These are phyloP conservation scores for Sylvilagus bachmani DNA, from an alignment of 2,113 vertebrate species.

Conservation along the genomic window DNA sequence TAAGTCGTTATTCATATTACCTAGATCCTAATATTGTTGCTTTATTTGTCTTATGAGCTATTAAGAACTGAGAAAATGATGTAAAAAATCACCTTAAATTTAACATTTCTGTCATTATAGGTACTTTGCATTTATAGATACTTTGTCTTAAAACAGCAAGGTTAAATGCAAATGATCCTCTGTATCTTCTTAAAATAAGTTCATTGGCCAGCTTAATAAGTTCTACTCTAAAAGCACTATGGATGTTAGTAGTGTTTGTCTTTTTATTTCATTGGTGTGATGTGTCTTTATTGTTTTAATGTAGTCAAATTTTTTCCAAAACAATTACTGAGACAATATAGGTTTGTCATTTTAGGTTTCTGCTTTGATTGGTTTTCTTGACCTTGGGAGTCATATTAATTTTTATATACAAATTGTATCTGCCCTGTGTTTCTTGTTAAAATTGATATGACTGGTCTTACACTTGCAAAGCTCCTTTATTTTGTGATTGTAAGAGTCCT, in stretches of 20 bases:
- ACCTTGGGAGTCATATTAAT: conserved; percentile 22
- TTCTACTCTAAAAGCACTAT: conserved; percentile 34
- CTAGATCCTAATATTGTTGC: background rate
- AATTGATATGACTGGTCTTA: background rate
- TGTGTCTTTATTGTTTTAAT: conserved; percentile 22
- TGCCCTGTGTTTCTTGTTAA: conserved; percentile 43
- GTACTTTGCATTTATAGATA: background rate
- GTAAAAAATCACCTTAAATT: background rate
- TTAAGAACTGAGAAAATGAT: conserved; percentile 25
- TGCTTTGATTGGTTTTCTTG: conserved; percentile 16
- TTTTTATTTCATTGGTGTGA: conserved; percentile 18
- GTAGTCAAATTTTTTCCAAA: conserved; percentile 15
- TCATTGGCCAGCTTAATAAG: background rate
- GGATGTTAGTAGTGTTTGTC: background rate
- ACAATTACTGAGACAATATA: background rate
- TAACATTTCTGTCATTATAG: background rate
- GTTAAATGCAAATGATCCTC: background rate
- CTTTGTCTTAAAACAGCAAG: conserved; percentile 43
- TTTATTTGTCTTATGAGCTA: background rate
- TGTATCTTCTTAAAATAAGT: conserved; percentile 37
- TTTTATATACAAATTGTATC: conserved; percentile 16
- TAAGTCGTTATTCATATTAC: conserved; percentile 4
- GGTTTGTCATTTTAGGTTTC: conserved; percentile 8
- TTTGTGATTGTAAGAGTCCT: background rate
- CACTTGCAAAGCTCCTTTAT: conserved; percentile 43